These are phyloP conservation scores for Drosophila mayaguana DNA, from an alignment of 2,888 invertebrate genomes.

Conservation along the genomic window DNA sequence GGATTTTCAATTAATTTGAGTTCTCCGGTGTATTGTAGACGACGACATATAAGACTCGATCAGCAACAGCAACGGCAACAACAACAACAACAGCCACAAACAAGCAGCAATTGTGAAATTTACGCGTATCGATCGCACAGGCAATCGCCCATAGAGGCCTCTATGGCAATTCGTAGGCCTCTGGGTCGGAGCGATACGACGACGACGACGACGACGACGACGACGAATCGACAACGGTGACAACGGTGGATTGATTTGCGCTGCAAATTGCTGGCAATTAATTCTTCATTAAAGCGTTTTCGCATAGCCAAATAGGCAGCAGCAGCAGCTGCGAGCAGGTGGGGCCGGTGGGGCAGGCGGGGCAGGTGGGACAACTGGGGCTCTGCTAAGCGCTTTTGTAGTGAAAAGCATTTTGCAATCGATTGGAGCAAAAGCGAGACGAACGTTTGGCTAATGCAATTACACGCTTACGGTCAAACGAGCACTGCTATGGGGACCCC, in stretches of 20 bases:
- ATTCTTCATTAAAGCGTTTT: constrained; percentile 84
- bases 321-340: constrained; percentile 9
- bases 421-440: constrained; percentile 38
- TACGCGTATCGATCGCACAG: constrained; percentile 67
- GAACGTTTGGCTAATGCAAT: constrained; percentile 73
- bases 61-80: constrained; percentile 43
- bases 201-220: constrained; percentile 27
- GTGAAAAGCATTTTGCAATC: constrained; percentile 75
- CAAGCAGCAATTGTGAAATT: constrained; percentile 73
- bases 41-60: constrained; percentile 72
- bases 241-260: constrained; percentile 78
- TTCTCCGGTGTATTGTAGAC: constrained; percentile 82
- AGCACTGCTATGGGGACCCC: constrained; percentile 49
- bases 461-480: constrained; percentile 79
- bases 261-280: constrained; percentile 84
- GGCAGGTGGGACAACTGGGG: background rate
- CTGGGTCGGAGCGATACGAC: constrained; percentile 19
- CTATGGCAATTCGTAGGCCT: constrained; percentile 30
- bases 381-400: constrained; percentile 28
- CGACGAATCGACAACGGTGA: constrained; percentile 45
- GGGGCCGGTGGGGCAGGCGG: constrained; percentile 4
- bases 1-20: constrained; percentile 83
- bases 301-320: constrained; percentile 73
- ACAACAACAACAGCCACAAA: constrained; percentile 8
- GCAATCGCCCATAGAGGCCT: constrained; percentile 30